Percentiles rank a stretch among this genome's conserved stretches.
Evolutionary conservation across 2,888 invertebrate species (phyloP).

Genomic region (Brachyopa scutellaris): DNA sequence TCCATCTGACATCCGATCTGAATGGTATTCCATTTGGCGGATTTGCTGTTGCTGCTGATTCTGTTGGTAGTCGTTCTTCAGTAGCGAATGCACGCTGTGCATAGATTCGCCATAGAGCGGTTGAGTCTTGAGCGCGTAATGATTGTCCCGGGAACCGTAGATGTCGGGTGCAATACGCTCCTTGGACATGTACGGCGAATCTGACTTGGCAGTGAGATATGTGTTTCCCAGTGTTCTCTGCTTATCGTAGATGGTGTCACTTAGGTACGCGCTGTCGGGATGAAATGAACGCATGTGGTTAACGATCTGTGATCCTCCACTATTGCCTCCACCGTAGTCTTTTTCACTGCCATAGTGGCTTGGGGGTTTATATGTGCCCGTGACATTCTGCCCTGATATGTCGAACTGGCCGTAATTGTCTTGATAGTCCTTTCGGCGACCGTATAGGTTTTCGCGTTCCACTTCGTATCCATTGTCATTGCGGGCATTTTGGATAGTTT

Average conservation of each 20-base stretch:
- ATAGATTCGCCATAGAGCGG: constrained; percentile 79
- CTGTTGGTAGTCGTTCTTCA: constrained; percentile 82
- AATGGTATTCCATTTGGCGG: constrained; percentile 79
- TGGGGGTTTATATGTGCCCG: constrained; percentile 78
- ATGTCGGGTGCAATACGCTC: constrained; percentile 81
- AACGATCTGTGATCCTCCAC: constrained; percentile 79
- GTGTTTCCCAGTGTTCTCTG: constrained; percentile 78
- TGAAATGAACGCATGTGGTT: constrained; percentile 81
- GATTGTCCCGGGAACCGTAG: constrained; percentile 80
- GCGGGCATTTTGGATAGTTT: constrained; percentile 85
- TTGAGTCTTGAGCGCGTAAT: constrained; percentile 80
- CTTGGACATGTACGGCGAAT: constrained; percentile 81
- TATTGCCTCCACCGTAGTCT: constrained; percentile 77
- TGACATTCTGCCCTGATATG: constrained; percentile 71
- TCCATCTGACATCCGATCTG: constrained; percentile 87
- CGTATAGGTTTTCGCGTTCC: constrained; percentile 78
- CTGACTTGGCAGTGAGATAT: constrained; percentile 78
- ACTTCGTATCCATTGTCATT: constrained; percentile 79
- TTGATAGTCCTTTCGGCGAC: constrained; percentile 79
- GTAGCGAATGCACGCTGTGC: constrained; percentile 81
- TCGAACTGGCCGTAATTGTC: constrained; percentile 80
- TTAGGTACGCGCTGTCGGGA: constrained; percentile 79
- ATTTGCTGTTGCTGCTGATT: constrained; percentile 80
- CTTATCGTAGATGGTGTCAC: constrained; percentile 81
- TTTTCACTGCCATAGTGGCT: constrained; percentile 81